Percentiles rank a stretch among this genome's conserved stretches.
Conservation (phyloP, 2,797 vertebrate genomes). For the Periophthalmus magnuspinnatus region DNA sequence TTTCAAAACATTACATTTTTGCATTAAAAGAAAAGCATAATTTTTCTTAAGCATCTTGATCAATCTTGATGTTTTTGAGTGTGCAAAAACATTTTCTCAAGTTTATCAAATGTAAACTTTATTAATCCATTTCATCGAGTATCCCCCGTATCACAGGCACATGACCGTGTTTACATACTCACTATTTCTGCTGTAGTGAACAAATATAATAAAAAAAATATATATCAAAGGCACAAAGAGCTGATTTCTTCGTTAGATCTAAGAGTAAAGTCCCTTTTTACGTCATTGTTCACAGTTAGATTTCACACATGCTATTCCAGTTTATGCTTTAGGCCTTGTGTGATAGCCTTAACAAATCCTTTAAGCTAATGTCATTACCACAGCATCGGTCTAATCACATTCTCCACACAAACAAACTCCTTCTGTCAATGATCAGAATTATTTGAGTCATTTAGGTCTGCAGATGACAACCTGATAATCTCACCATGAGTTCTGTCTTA, state of each 20-base stretch:
- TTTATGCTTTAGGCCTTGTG: slow-evolving; percentile 32
- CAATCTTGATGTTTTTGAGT: no score
- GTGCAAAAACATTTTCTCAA: no score
- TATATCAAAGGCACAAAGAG: slow-evolving; percentile 7
- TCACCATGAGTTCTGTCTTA: neutral
- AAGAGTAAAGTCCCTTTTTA: slow-evolving; percentile 27
- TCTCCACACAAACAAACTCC: slow-evolving; percentile 18
- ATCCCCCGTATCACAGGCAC: neutral
- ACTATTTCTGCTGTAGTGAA: neutral
- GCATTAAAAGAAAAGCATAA: no score
- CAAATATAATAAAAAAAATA: neutral
- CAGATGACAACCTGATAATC: neutral
- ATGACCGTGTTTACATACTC: neutral
- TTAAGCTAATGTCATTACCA: slow-evolving; percentile 23
- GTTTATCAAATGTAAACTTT: neutral
- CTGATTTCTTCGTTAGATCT: slow-evolving; percentile 7
- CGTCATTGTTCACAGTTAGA: slow-evolving; percentile 37
- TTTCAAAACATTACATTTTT: no score
- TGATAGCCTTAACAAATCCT: slow-evolving; percentile 20
- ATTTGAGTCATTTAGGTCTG: neutral
- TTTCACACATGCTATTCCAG: slow-evolving; percentile 52
- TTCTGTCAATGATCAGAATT: slow-evolving; percentile 12
- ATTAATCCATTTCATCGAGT: neutral
- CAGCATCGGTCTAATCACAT: slow-evolving; percentile 1
- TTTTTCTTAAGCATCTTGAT: no score